Evolutionary conservation across 1,140 invertebrate species (phyloP).

Genomic region (Aplysia californica): DNA sequence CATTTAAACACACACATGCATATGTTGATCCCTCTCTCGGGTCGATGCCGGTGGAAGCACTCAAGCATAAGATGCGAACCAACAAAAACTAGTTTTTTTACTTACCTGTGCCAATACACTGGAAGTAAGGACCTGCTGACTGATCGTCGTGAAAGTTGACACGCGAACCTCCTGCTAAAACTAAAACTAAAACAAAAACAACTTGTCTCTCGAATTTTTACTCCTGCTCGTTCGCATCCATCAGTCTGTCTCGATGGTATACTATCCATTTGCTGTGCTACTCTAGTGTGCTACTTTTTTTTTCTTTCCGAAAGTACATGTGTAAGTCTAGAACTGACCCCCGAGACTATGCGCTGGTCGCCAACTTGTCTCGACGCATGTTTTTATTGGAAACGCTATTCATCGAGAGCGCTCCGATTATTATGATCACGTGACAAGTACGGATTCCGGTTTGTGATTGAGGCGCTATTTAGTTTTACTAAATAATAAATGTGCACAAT

Average conservation of each 20-base stretch:
- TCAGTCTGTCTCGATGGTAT: neutral
- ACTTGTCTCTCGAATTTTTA: too few relatives aligned
- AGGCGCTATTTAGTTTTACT: neutral
- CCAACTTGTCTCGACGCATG: neutral
- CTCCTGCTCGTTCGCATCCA: neutral
- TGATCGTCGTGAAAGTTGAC: too few relatives aligned
- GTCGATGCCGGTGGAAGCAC: too few relatives aligned
- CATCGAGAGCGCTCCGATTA: neutral
- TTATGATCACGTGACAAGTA: constrained; percentile 3
- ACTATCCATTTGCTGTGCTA: neutral
- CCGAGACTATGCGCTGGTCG: neutral
- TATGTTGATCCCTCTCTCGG: too few relatives aligned
- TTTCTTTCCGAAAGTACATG: neutral
- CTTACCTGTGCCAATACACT: too few relatives aligned
- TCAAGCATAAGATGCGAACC: too few relatives aligned
- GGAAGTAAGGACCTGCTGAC: too few relatives aligned
- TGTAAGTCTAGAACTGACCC: too few relatives aligned
- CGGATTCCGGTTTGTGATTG: neutral
- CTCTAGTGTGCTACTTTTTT: neutral
- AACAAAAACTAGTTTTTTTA: too few relatives aligned
- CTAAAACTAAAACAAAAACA: too few relatives aligned
- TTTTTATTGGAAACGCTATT: neutral
- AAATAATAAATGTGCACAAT: neutral
- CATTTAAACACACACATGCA: too few relatives aligned
- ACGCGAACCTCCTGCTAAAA: too few relatives aligned